Base-by-base conservation (phyloP, 1,140 invertebrate species). In the Cyphomyrmex costatus region DNA sequence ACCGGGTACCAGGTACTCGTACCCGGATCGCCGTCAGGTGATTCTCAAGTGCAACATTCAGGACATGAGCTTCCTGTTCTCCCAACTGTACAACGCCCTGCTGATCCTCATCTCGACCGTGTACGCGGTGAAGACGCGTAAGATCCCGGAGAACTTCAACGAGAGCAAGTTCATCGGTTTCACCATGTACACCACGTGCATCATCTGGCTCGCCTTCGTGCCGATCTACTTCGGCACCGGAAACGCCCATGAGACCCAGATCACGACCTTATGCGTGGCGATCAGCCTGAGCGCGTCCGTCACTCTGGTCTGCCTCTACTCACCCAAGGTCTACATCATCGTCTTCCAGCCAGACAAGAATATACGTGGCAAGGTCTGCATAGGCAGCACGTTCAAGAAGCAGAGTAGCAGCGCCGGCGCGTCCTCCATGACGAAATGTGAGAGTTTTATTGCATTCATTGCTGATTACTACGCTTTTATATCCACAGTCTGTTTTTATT, bases 101-200 rank as follows among this genome's bases (percentile, higher is more conserved):
- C 96, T 98, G 3, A 96, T 97, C 77, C 93, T 97, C 3, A 95
- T 97, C 58, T 97, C 97, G 88, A 98, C 97, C 0, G 94, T 97
- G 8, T 98, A 97, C 92, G 97, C 97, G 3, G 96, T 97, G 33
- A 97, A 97, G 91, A 97, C 97, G 0, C 94, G 97, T 58, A 97
- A 97, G 91, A 96, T 97, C 24, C 97, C 97, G 0, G 97, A 97
- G 90, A 97, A 97, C 87, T 98, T 98, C 93, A 98, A 97, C 94
- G 96, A 97, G 92, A 96, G 96, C 51, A 97, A 97, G 92, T 97
- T 96, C 92, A 97, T 97, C 86, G 96, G 97, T 14, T 97, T 98
- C 92, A 97, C 97, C 12, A 97, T 97, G 97, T 98, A 98, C 93
- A 97, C 97, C 5, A 97, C 97, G 0, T 97, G 97, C 91, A 96